Percentiles rank a stretch among this genome's conserved stretches.
phyloP scores from a whole-genome alignment of 1,140 invertebrate species.

The Eciton burchellii region DNA sequence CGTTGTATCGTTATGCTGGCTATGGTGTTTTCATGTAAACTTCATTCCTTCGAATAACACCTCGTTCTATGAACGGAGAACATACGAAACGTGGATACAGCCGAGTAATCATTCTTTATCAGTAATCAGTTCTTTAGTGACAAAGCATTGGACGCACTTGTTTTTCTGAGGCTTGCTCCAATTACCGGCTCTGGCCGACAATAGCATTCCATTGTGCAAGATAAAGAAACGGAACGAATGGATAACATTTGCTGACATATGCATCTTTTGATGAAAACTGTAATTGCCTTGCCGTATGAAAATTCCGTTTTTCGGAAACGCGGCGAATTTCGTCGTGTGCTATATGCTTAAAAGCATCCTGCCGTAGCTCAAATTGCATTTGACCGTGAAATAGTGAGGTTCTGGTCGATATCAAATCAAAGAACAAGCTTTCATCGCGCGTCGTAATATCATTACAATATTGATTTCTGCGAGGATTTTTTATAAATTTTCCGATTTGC shows the following conservation, averaged over 20 bases:
- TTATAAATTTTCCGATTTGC: slow-evolving; percentile 15
- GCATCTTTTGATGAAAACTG: slow-evolving; percentile 28
- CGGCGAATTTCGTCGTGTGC: not conserved
- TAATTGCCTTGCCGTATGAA: slow-evolving; percentile 28
- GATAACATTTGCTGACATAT: slow-evolving; percentile 29
- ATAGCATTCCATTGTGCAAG: not conserved
- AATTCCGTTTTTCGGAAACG: slow-evolving; percentile 29
- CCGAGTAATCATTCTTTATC: slow-evolving; percentile 22
- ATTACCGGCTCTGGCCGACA: not conserved
- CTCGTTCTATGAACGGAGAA: not conserved
- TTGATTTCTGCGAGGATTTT: not conserved
- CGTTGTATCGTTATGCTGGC: not conserved
- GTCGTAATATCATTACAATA: slow-evolving; percentile 13
- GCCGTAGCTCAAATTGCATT: slow-evolving; percentile 35
- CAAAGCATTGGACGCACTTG: not conserved
- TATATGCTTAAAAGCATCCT: slow-evolving; percentile 35
- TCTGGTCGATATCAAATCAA: not conserved
- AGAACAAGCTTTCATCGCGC: not conserved
- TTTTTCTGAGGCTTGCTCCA: not conserved
- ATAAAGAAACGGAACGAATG: not conserved
- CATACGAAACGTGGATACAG: not conserved
- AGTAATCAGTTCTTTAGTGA: slow-evolving; percentile 15
- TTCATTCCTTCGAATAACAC: not conserved
- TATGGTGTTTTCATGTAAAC: not conserved
- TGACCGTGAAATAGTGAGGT: not conserved